Base-by-base conservation (phyloP, 1,140 invertebrate species). In the Dendrolimus kikuchii region DNA sequence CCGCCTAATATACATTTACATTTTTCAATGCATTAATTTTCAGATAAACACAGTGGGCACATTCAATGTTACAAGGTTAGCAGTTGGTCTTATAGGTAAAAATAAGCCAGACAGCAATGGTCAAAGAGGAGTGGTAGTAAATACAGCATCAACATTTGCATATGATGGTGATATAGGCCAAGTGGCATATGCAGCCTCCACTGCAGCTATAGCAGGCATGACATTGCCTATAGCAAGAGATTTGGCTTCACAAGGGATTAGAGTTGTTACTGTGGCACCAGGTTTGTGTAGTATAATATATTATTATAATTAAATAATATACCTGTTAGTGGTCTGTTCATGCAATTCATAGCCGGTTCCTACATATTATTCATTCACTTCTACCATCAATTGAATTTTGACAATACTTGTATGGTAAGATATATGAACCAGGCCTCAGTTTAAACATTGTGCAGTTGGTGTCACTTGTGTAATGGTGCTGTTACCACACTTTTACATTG, bases 151-250 rank as follows among this genome's bases (percentile, higher is more conserved):
- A 63, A 92, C 98, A 46, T 96, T 98, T 49, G 98, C 98, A 7
- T 99, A 90, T 81, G 98, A 99, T 60, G 99, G 98, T 7, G 97
- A 99, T 88, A 95, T 95, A 46, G 99, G 98, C 0, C 98, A 99
- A 82, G 95, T 92, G 3, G 96, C 95, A 1, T 98, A 97, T 75
- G 90, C 96, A 0, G 96, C 96, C 5, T 96, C 95, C 55, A 98
- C 97, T 78, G 96, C 92, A 2, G 96, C 91, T 0, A 91, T 99
- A 47, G 93, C 94, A 8, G 92, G 93, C 36, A 98, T 99, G 96
- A 99, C 98, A 0, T 83, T 99, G 48, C 97, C 98, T 2, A 89
- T 99, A 50, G 96, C 98, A 5, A 90, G 98, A 61, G 98, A 99
- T 86, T 88, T 99, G 5, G 89, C 94, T 36, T 78, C 88, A 23